These are phyloP conservation scores for Psammodynastes pulverulentus DNA, from an alignment of 2,113 vertebrate genomes.

Conservation along the genomic window DNA sequence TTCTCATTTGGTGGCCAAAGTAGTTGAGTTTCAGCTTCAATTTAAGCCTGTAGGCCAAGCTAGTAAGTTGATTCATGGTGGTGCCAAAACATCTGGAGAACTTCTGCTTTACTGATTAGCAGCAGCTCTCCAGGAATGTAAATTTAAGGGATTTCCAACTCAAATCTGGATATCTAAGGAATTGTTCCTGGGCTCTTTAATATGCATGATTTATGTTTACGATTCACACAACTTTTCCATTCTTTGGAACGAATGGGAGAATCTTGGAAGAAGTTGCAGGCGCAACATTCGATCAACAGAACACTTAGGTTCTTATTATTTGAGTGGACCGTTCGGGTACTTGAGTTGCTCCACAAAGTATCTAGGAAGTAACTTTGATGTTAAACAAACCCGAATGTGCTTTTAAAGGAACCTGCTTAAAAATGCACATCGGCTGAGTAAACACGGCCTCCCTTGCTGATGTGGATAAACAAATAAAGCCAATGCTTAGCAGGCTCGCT, in stretches of 20 bases:
- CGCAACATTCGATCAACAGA: not conserved
- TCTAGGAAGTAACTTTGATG: constrained; percentile 39
- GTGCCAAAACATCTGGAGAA: not conserved
- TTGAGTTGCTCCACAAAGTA: not conserved
- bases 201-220: not conserved
- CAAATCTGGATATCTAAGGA: not conserved
- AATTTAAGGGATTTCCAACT: not conserved
- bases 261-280: not conserved
- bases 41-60: not conserved
- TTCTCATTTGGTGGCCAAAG: no score
- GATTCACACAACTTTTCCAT: not conserved
- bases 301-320: not conserved
- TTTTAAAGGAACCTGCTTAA: constrained; percentile 31
- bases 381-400: constrained; percentile 9
- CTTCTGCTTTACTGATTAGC: not conserved
- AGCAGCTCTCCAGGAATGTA: not conserved
- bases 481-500: constrained; percentile 29
- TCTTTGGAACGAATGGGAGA: not conserved
- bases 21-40: no score
- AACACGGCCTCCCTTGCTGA: constrained; percentile 55
- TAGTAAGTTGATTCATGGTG: not conserved
- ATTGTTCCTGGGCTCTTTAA: not conserved
- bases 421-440: constrained; percentile 43
- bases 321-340: not conserved
- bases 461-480: constrained; percentile 43